Evolutionary conservation across 2,797 vertebrate genomes (phyloP).

Genomic region (Oceanodroma leucorhoa): DNA sequence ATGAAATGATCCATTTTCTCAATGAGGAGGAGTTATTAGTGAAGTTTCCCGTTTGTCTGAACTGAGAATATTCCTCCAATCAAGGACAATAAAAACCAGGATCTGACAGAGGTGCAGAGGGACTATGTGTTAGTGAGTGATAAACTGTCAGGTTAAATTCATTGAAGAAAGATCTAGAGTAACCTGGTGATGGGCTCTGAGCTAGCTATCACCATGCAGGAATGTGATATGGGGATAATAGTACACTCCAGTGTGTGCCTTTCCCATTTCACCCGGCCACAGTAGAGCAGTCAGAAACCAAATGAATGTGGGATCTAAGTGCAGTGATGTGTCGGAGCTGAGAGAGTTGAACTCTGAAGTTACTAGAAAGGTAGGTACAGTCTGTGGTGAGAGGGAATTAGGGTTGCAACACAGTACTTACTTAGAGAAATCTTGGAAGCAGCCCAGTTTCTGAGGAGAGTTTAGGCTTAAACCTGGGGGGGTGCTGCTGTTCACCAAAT

Average conservation of each 20-base stretch:
- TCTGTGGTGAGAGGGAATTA: not conserved
- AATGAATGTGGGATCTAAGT: not conserved
- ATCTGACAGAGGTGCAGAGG: not conserved
- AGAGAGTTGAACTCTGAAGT: not conserved
- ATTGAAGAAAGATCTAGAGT: not conserved
- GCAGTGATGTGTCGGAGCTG: fast-evolving
- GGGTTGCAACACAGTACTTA: not conserved
- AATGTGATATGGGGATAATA: not conserved
- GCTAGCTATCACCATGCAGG: not conserved
- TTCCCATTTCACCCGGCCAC: fast-evolving
- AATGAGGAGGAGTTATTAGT: not conserved
- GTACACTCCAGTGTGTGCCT: not conserved
- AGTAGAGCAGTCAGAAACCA: not conserved
- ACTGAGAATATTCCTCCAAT: not conserved
- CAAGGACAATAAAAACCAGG: not conserved
- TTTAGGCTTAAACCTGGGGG: not conserved
- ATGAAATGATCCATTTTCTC: fast-evolving
- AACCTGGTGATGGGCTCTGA: not conserved
- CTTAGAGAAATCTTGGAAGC: not conserved
- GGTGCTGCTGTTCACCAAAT: not conserved
- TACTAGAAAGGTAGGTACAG: not conserved
- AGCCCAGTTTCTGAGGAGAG: not conserved
- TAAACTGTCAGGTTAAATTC: not conserved
- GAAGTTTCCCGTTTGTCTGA: not conserved
- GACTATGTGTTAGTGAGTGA: not conserved